phyloP scores from a whole-genome alignment of 2,797 vertebrate genomes.

The Mus spretus region DNA sequence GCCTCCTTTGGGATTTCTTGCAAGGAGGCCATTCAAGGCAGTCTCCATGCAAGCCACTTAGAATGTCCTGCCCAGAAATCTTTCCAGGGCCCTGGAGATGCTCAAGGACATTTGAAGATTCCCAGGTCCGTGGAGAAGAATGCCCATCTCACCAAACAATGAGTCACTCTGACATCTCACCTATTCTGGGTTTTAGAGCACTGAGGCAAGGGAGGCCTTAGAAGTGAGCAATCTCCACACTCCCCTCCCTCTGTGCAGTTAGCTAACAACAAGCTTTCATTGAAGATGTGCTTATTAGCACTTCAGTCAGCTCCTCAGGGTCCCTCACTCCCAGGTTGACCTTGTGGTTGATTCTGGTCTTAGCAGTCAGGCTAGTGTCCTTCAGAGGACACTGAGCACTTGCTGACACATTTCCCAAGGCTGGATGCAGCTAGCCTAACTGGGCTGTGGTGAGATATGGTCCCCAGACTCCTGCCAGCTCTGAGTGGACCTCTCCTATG shows the following conservation, averaged over 20 bases:
- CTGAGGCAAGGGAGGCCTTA: neutral
- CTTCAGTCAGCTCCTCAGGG: neutral
- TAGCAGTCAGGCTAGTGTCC: neutral
- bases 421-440: neutral
- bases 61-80: neutral
- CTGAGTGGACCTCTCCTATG: neutral
- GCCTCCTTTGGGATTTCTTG: neutral
- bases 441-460: neutral
- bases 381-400: neutral
- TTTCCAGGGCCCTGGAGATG: neutral
- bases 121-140: neutral
- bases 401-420: neutral
- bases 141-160: neutral
- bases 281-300: neutral
- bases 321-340: neutral
- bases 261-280: neutral
- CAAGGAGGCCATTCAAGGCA: neutral
- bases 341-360: neutral
- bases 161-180: neutral
- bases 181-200: neutral
- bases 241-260: neutral
- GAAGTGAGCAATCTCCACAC: neutral
- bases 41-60: fast-evolving
- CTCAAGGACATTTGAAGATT: neutral
- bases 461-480: neutral